Conservation (phyloP, 2,888 invertebrate species). For the Amphipoea oculea region DNA sequence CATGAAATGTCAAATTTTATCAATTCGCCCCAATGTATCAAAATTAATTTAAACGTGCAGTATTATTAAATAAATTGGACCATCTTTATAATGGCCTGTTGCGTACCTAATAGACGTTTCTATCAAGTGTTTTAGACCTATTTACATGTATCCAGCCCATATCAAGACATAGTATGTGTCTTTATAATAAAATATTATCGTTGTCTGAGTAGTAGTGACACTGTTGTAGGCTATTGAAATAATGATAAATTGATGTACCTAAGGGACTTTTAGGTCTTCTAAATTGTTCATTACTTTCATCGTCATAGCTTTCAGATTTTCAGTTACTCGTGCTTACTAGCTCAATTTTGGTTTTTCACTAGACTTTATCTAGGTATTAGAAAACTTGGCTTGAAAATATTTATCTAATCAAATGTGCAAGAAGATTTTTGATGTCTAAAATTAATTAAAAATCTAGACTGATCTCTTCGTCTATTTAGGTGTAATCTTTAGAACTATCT, state of each 20-base stretch:
- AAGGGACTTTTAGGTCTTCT: conserved; percentile 70
- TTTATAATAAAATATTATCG: conserved; percentile 57
- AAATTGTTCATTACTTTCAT: conserved; percentile 72
- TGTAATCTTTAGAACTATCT: conserved; percentile 60
- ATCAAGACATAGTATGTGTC: conserved; percentile 75
- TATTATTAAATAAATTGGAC: conserved; percentile 76
- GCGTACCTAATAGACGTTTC: conserved; percentile 74
- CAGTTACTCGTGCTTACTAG: conserved; percentile 73
- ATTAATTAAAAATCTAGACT: conserved; percentile 64
- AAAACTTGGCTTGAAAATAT: conserved; percentile 55
- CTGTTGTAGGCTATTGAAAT: conserved; percentile 72
- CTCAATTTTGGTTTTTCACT: conserved; percentile 64
- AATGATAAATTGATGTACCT: conserved; percentile 75
- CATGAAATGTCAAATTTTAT: conserved; percentile 85
- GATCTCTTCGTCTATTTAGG: conserved; percentile 65
- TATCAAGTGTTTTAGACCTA: conserved; percentile 79
- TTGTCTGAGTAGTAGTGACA: conserved; percentile 69
- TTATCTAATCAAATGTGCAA: conserved; percentile 47
- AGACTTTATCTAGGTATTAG: conserved; percentile 44
- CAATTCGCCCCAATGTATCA: conserved; percentile 78
- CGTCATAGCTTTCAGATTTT: conserved; percentile 60
- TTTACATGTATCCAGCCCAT: conserved; percentile 83
- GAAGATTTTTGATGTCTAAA: conserved; percentile 60
- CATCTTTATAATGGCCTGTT: conserved; percentile 76
- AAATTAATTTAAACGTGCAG: conserved; percentile 79